Base-by-base conservation (phyloP, 1,140 invertebrate species). In the Bicyclus anynana region DNA sequence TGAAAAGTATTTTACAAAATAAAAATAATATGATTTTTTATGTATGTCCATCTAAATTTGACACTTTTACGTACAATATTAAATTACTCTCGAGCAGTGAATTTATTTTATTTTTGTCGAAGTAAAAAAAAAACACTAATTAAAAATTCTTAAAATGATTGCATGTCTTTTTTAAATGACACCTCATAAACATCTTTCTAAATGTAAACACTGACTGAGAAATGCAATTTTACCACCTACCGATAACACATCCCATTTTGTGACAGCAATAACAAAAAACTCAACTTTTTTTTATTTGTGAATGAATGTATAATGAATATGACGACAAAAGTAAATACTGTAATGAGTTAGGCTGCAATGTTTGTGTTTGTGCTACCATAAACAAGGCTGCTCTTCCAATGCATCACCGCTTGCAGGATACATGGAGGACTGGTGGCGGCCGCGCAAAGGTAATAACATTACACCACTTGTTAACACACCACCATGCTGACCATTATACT, bases 361-460 rank as follows among this genome's bases (percentile, higher is more conserved):
- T 87, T 85, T 89, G 80, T 90, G 85, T 89, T 89, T 89, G 87
- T 89, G 89, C 87, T 89, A 88, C 83, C 90, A 90, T 91, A 91
- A 93, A 91, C 82, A 94, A 95, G 93, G 94, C 93, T 93, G 93
- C 92, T 95, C 94, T 94, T 94, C 93, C 92, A 94, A 95, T 93
- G 95, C 94, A 92, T 95, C 94, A 92, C 94, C 94, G 91, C 94
- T 95, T 93, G 95, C 95, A 97, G 95, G 95, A 93, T 96, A 96
- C 93, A 96, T 95, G 94, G 95, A 97, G 93, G 95, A 97, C 92
- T 97, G 95, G 95, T 97, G 95, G 95, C 94, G 95, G 91, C 95
- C 95, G 86, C 93, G 95, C 87, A 97, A 97, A 97, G 96, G 95
- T 97, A 95, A 92, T 72, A n/a, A n/a, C n/a, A n/a, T n/a, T n/a